phyloP scores from a whole-genome alignment of 2,113 vertebrate genomes.

The Edolisoma coerulescens region DNA sequence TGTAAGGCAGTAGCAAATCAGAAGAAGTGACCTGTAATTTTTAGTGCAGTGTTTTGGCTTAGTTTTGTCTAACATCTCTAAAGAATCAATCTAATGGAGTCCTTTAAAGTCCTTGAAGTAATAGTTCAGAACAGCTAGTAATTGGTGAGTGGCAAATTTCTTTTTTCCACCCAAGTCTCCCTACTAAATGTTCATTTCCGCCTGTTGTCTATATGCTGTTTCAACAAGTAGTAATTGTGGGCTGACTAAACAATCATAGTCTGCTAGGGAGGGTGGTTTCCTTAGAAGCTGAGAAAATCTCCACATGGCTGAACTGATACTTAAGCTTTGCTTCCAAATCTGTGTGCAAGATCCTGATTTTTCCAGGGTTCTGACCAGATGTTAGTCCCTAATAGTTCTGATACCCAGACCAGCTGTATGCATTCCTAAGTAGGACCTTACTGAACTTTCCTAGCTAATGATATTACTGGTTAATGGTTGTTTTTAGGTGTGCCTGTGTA shows the following conservation, averaged over 20 bases:
- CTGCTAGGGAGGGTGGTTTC: background rate
- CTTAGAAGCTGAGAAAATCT: background rate
- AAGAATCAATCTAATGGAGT: background rate
- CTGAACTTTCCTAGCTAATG: background rate
- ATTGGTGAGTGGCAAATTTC: background rate
- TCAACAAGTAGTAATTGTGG: background rate
- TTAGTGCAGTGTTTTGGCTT: background rate
- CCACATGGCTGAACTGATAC: background rate
- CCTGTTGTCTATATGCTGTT: background rate
- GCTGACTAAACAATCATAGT: background rate
- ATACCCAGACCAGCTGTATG: background rate
- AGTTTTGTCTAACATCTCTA: background rate
- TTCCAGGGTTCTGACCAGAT: background rate
- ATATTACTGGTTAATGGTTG: background rate
- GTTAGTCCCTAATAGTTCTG: background rate
- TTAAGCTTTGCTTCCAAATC: background rate
- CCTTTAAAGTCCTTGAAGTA: background rate
- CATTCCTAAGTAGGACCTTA: background rate
- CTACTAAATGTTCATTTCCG: background rate
- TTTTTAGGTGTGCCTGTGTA: background rate
- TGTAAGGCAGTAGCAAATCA: background rate
- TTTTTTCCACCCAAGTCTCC: background rate
- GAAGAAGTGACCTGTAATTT: background rate
- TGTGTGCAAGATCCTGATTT: background rate
- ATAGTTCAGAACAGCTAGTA: background rate